phyloP scores from a whole-genome alignment of 2,888 invertebrate species.

The Petrolisthes manimaculis region DNA sequence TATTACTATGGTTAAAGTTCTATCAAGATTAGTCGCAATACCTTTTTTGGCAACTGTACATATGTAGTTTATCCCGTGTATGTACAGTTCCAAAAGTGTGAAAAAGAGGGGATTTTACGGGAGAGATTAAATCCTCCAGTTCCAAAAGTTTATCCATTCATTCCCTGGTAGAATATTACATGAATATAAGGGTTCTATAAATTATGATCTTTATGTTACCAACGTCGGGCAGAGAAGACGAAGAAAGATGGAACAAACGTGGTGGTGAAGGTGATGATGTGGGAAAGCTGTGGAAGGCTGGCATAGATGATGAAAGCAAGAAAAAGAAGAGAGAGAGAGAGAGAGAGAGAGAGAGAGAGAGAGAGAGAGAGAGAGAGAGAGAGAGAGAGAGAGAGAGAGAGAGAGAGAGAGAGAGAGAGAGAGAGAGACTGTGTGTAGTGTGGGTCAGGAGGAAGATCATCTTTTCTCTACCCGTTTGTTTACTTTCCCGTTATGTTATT shows the following conservation, averaged over 20 bases:
- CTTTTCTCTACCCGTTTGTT: constrained; percentile 18
- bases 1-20: too few relatives aligned
- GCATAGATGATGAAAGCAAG: not conserved
- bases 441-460: constrained; percentile 8
- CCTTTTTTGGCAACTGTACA: too few relatives aligned
- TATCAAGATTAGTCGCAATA: too few relatives aligned
- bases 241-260: too few relatives aligned
- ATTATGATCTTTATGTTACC: not conserved
- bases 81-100: not conserved
- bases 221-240: too few relatives aligned
- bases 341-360: not conserved
- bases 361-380: not conserved
- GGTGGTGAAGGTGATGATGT: not conserved
- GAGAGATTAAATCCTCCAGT: not conserved
- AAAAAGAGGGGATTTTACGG: not conserved
- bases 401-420: not conserved
- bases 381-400: not conserved
- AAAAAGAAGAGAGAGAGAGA: not conserved
- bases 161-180: not conserved
- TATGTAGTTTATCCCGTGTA: too few relatives aligned
- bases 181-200: not conserved
- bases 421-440: not conserved
- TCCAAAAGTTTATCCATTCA: not conserved
- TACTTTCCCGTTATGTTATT: constrained; percentile 30
- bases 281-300: not conserved